Percentiles rank a stretch among this genome's conserved stretches.
These are phyloP conservation scores for Scaptomyza flava DNA, from an alignment of 2,888 invertebrate genomes.

Conservation along the genomic window DNA sequence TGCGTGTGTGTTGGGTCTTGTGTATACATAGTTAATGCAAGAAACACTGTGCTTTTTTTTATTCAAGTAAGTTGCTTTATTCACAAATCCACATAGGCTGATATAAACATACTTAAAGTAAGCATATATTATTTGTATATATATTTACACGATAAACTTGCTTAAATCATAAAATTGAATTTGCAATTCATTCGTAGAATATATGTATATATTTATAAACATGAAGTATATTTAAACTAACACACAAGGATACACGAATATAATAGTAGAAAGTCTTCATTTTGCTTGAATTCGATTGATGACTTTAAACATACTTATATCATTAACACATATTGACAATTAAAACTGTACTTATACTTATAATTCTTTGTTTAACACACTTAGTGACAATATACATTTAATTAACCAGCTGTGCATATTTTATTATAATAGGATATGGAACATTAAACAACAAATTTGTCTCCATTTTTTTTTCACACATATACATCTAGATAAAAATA, in stretches of 20 bases:
- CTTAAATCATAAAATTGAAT: slow-evolving; percentile 8
- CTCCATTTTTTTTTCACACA: background rate
- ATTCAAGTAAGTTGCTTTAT: slow-evolving; percentile 66
- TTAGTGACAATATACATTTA: slow-evolving; percentile 23
- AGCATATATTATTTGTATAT: slow-evolving; percentile 16
- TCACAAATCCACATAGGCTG: slow-evolving; percentile 55
- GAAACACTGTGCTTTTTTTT: slow-evolving; percentile 17
- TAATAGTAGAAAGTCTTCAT: slow-evolving; percentile 48
- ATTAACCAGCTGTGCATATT: slow-evolving; percentile 27
- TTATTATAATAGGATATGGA: slow-evolving; percentile 28
- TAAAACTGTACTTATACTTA: slow-evolving; percentile 10
- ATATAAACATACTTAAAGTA: slow-evolving; percentile 36
- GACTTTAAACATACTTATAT: slow-evolving; percentile 28
- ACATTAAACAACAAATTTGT: slow-evolving; percentile 1
- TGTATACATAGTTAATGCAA: slow-evolving; percentile 17
- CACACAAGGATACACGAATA: slow-evolving; percentile 20
- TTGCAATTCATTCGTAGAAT: slow-evolving; percentile 12
- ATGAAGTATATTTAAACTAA: slow-evolving; percentile 17
- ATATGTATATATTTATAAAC: background rate
- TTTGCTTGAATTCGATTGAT: slow-evolving; percentile 44
- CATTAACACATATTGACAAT: slow-evolving; percentile 19
- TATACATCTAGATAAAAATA: background rate
- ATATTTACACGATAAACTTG: slow-evolving; percentile 22
- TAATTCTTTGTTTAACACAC: slow-evolving; percentile 18
- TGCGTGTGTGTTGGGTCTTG: background rate